Percentiles rank a stretch among this genome's conserved stretches.
Conservation (phyloP, 2,797 vertebrate genomes). For the Cheracebus regulus region DNA sequence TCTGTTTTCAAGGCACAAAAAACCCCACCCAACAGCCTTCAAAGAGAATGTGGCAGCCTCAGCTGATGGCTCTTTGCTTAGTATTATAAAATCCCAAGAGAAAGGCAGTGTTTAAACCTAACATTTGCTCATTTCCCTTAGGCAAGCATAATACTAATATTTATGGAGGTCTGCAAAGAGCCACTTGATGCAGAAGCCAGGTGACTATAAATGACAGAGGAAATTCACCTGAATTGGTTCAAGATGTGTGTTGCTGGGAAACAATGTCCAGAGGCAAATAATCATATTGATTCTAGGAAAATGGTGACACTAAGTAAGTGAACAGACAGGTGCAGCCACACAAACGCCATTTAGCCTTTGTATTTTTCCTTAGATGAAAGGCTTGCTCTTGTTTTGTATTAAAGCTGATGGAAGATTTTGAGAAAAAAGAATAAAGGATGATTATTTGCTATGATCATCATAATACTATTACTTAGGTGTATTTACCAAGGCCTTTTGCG, state of each 20-base stretch:
- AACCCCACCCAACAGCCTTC: background rate
- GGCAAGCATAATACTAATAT: conserved; percentile 65
- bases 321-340: conserved; percentile 69
- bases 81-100: conserved; percentile 41
- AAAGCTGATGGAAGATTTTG: conserved; percentile 1
- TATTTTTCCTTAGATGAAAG: background rate
- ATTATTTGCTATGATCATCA: background rate
- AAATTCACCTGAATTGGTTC: conserved; percentile 77
- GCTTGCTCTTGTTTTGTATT: background rate
- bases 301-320: conserved; percentile 32
- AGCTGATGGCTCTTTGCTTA: background rate
- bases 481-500: background rate
- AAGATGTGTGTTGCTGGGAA: conserved; percentile 81
- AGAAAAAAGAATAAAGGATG: background rate
- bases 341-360: background rate
- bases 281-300: conserved; percentile 76
- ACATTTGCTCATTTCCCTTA: conserved; percentile 63
- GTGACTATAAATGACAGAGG: conserved; percentile 72
- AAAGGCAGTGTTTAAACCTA: conserved; percentile 47
- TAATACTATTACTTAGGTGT: background rate
- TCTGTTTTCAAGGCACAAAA: background rate
- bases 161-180: conserved; percentile 65
- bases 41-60: background rate
- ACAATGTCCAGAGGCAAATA: conserved; percentile 71
- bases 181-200: conserved; percentile 76